Percentiles rank a stretch among this genome's conserved stretches.
Evolutionary conservation across 2,888 invertebrate genomes (phyloP).

Genomic region (Argynnis bischoffii): DNA sequence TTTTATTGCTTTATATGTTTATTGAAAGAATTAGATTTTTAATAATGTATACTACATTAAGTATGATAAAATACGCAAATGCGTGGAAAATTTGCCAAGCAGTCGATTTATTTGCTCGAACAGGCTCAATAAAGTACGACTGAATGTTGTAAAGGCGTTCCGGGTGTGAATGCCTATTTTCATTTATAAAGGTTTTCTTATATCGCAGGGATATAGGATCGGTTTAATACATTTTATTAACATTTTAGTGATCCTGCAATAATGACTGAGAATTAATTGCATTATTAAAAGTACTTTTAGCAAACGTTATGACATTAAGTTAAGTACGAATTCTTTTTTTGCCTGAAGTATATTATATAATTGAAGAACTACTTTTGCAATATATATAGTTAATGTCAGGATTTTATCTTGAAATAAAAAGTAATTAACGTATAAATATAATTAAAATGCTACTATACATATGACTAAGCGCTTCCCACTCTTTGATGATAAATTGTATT

Average conservation of each 20-base stretch:
- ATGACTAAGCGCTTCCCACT: no score
- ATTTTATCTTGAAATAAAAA: no score
- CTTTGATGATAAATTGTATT: no score
- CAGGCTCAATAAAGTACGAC: conserved; percentile 72
- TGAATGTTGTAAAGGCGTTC: conserved; percentile 77
- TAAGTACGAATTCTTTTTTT: not conserved
- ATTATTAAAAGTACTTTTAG: not conserved
- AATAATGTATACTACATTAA: not conserved
- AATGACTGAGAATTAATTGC: conserved; percentile 11
- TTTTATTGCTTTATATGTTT: not conserved
- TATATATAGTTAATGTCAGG: no score
- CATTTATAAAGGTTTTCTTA: conserved; percentile 76
- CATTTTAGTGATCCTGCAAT: conserved; percentile 47
- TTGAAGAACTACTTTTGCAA: no score
- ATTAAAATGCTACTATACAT: no score
- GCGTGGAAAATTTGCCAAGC: conserved; percentile 39
- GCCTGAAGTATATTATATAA: no score
- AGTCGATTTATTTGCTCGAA: conserved; percentile 36
- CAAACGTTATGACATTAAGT: not conserved
- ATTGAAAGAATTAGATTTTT: not conserved
- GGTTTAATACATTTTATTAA: conserved; percentile 57
- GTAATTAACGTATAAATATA: no score
- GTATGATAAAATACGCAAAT: conserved; percentile 37
- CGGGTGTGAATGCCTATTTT: conserved; percentile 73
- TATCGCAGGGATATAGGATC: conserved; percentile 69